Percentiles rank a stretch among this genome's conserved stretches.
These are phyloP conservation scores for Sebastiscus tertius DNA, from an alignment of 2,797 vertebrate species.

Conservation along the genomic window DNA sequence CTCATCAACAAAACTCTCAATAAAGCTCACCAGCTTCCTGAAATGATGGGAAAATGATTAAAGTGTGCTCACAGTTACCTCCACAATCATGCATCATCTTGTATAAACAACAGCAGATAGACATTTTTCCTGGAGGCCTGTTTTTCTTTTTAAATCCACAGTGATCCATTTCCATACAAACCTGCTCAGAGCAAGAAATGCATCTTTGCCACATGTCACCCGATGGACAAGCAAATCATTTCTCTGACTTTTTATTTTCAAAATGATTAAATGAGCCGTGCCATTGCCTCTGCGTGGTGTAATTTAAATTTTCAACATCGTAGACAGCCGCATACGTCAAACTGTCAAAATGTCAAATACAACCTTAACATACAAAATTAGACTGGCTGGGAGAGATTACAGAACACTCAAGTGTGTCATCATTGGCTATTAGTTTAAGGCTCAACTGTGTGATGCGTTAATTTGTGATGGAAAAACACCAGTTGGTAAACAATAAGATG, in stretches of 20 bases:
- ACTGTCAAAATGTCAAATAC: constrained; percentile 48
- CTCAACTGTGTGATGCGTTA: constrained; percentile 22
- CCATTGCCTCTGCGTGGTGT: constrained; percentile 27
- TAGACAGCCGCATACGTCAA: constrained; percentile 42
- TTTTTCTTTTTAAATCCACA: not conserved
- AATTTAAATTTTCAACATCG: constrained; percentile 34
- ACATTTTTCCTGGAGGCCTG: not conserved
- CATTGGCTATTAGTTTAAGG: constrained; percentile 21
- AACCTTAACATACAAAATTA: constrained; percentile 45
- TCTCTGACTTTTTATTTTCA: constrained; percentile 38
- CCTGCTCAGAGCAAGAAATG: not conserved
- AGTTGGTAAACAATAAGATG: constrained; percentile 10
- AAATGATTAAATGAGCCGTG: constrained; percentile 42
- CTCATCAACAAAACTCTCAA: constrained; percentile 5
- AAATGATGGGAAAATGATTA: constrained; percentile 4
- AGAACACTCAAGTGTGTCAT: constrained; percentile 37
- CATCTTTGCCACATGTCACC: constrained; percentile 26
- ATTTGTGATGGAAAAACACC: constrained; percentile 33
- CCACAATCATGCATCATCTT: constrained; percentile 4
- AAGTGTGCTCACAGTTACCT: not conserved
- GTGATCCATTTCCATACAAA: constrained; percentile 32
- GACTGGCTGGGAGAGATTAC: constrained; percentile 34
- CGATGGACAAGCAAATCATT: constrained; percentile 33
- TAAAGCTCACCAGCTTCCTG: not conserved
- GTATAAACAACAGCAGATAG: not conserved